Evolutionary conservation across 1,140 invertebrate genomes (phyloP).

Genomic region (Chlorops oryzae): DNA sequence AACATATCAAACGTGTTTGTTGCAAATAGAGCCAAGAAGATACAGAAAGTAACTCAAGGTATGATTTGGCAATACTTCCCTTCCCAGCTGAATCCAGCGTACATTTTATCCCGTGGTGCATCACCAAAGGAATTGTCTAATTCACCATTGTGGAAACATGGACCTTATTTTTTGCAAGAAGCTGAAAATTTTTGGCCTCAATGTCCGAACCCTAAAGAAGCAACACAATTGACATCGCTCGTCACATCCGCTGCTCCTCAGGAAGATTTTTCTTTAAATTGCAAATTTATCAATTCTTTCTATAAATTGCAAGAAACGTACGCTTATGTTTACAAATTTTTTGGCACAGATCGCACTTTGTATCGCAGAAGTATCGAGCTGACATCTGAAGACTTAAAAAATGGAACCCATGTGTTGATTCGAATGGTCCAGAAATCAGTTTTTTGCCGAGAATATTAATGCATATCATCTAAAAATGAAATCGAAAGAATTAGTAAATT

Average conservation of each 20-base stretch:
- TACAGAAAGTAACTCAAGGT: not conserved
- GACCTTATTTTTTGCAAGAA: too few species aligned
- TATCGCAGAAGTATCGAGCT: not conserved
- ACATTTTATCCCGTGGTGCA: too few species aligned
- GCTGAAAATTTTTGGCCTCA: not conserved
- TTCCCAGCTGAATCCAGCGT: not conserved
- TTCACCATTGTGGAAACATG: too few species aligned
- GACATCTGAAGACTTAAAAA: not conserved
- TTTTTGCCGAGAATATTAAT: not conserved
- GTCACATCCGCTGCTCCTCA: not conserved
- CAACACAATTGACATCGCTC: too few species aligned
- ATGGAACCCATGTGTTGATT: not conserved
- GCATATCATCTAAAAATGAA: not conserved
- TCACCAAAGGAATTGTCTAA: too few species aligned
- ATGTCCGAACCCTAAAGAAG: not conserved
- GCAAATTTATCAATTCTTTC: not conserved
- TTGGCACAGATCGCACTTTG: too few species aligned
- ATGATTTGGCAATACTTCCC: not conserved
- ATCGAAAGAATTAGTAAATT: not conserved
- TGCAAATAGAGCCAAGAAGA: not conserved
- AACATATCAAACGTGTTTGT: not conserved
- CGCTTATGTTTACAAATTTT: not conserved
- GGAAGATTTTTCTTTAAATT: not conserved
- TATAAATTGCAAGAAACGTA: not conserved
- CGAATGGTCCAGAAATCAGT: not conserved